phyloP scores from a whole-genome alignment of 2,888 invertebrate genomes.

The Callinectes sapidus region DNA sequence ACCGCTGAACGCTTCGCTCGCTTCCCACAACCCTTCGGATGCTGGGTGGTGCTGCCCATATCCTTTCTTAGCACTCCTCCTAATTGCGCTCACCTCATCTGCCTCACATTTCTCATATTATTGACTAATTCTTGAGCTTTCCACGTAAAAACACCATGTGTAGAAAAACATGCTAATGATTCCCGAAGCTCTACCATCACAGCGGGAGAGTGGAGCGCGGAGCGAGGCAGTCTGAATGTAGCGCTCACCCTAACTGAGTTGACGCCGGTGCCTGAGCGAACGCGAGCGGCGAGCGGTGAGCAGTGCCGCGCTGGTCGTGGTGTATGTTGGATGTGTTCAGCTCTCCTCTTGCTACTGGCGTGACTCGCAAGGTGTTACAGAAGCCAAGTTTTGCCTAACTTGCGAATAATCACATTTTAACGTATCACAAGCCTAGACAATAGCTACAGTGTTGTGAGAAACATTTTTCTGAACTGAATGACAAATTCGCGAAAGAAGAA shows the following conservation, averaged over 20 bases:
- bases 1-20: background rate
- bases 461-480: background rate
- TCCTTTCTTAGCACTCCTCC: background rate
- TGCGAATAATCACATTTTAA: background rate
- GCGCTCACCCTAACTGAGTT: background rate
- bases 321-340: background rate
- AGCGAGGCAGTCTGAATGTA: background rate
- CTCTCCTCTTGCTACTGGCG: background rate
- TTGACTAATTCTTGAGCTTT: background rate
- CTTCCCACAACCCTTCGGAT: conserved; percentile 28
- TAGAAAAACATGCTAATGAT: background rate
- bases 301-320: conserved; percentile 36
- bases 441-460: background rate
- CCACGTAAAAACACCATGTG: background rate
- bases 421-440: background rate
- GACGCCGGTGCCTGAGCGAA: background rate
- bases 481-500: background rate
- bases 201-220: background rate
- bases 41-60: background rate
- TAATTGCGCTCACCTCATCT: background rate
- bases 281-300: background rate
- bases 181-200: background rate
- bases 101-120: background rate
- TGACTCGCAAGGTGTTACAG: background rate
- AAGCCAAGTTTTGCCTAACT: background rate